Evolutionary conservation across 2,888 invertebrate genomes (phyloP), one percentile per base, ranked within the genome.

Genomic region (Camptogramma bilineatum): DNA sequence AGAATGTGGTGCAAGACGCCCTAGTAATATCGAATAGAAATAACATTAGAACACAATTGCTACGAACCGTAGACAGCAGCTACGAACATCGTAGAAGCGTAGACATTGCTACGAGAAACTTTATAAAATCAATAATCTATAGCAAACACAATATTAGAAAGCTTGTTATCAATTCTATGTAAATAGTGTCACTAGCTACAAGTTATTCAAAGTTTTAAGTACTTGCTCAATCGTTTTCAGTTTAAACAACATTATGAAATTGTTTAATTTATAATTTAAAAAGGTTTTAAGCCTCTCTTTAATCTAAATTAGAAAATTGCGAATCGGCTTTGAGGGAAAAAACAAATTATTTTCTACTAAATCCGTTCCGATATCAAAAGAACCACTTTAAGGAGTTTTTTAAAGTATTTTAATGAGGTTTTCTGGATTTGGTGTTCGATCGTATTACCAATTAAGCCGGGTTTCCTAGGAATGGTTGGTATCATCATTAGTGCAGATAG

Each of bases 241-340:
- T 28, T 21, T 21, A 28, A 28, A 7, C 5, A 28, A 28, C 28
- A 5, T 28, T 28, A 28, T 28, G 2, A 28, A 28, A 28, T 28
- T 28, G 4, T 28, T 8, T 28, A 28, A 28, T 21, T 10, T 9
- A 8, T 39, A 13, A 39, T 39, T 39, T 39, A 39, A 39, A 39
- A 39, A 39, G 34, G 34, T 39, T 39, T 39, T 39, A 13, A 39
- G 34, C 34, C 13, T 39, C 17, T 51, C 28, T 42, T 18, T 62
- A 62, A 57, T 62, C 62, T 28, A 62, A 56, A 62, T 62, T 56
- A 55, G 34, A 48, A 60, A 60, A 53, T 62, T 47, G 16, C 2
- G 31, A 56, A 62, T 52, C 52, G 24, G n/a, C 52, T 57, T 62
- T 28, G 9, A 52, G 31, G 16, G 55, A 17, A 42, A 18, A 56